A percentile compares a stretch with the other conserved stretches of the same genome.
Evolutionary conservation across 1,140 invertebrate genomes (phyloP).

Genomic region (Brachystomella parvula): DNA sequence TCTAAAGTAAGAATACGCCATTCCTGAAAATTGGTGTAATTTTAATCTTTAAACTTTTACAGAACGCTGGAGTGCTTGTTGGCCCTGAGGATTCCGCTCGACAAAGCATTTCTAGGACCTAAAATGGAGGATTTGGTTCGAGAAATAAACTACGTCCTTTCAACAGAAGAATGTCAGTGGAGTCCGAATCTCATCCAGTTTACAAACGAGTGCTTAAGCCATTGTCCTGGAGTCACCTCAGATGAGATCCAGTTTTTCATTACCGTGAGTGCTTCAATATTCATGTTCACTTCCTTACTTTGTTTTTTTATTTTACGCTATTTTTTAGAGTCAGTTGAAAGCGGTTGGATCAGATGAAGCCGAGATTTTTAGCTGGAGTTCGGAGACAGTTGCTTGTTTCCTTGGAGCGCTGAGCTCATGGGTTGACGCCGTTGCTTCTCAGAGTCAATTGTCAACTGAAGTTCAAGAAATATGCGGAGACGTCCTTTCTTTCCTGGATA

Average conservation of each 20-base stretch:
- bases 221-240: background rate
- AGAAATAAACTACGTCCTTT: background rate
- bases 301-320: background rate
- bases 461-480: slow-evolving; percentile 6
- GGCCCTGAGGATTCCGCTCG: background rate
- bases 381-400: background rate
- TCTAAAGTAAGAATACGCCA: background rate
- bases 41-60: background rate
- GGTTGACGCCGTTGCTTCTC: background rate
- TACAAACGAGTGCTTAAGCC: background rate
- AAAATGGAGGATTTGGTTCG: background rate
- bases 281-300: background rate
- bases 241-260: background rate
- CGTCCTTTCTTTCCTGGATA: slow-evolving; percentile 18
- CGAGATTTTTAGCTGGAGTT: background rate
- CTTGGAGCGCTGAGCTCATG: background rate
- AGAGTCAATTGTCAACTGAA: slow-evolving; percentile 19
- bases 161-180: background rate
- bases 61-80: background rate
- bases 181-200: background rate
- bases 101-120: background rate
- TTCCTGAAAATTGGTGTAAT: background rate
- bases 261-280: background rate
- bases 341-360: background rate
- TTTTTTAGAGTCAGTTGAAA: background rate